Evolutionary conservation across 2,888 invertebrate species (phyloP).

Genomic region (Tipula confusa): DNA sequence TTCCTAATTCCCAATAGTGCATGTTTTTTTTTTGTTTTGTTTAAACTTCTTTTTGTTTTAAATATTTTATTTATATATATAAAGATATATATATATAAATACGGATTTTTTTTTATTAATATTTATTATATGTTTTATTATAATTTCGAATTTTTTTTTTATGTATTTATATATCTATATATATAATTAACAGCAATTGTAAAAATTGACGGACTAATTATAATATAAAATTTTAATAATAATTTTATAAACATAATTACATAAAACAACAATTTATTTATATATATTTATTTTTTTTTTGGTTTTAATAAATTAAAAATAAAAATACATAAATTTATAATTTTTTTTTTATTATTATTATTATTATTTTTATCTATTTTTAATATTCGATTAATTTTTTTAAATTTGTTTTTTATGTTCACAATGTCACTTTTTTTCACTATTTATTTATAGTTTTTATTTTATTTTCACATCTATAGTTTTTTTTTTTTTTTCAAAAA

Average conservation of each 20-base stretch:
- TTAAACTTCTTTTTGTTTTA: constrained; percentile 8
- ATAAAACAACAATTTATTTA: constrained; percentile 30
- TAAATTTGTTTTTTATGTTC: constrained; percentile 30
- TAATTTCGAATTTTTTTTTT: constrained; percentile 28
- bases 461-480: constrained; percentile 31
- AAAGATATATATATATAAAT: constrained; percentile 28
- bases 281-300: not conserved
- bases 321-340: constrained; percentile 26
- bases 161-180: constrained; percentile 30
- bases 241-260: constrained; percentile 29
- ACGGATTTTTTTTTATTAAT: constrained; percentile 5
- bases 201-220: constrained; percentile 35
- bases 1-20: constrained; percentile 31
- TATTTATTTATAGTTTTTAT: no score
- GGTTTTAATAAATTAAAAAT: constrained; percentile 30
- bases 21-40: not conserved
- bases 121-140: not conserved
- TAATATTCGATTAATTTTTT: constrained; percentile 8
- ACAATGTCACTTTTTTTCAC: constrained; percentile 26
- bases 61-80: constrained; percentile 29
- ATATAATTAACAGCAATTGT: constrained; percentile 34
- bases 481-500: constrained; percentile 26
- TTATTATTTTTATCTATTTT: no score
- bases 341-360: no score
- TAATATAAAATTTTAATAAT: constrained; percentile 29